Evolutionary conservation across 2,888 invertebrate species (phyloP).

Genomic region (Sphaerophoria rueppellii): DNA sequence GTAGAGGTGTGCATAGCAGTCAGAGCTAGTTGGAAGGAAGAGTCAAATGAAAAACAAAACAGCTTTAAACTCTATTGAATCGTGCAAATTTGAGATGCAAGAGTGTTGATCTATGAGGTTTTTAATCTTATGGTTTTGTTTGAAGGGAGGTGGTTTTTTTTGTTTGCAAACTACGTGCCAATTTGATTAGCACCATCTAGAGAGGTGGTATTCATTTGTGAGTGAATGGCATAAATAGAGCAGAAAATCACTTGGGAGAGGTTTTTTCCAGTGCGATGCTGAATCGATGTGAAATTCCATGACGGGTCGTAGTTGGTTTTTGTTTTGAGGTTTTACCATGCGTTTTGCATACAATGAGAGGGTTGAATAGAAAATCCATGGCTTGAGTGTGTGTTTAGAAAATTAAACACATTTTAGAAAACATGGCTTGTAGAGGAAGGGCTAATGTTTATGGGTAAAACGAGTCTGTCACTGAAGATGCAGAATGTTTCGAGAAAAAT

Average conservation of each 20-base stretch:
- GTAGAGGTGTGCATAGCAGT: slow-evolving; percentile 20
- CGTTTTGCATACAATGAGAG: too few species aligned
- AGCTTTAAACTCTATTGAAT: slow-evolving; percentile 46
- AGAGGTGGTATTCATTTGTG: slow-evolving; percentile 45
- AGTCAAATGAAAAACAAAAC: slow-evolving; percentile 33
- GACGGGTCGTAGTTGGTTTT: not conserved
- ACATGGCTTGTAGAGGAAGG: too few species aligned
- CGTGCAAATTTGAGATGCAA: slow-evolving; percentile 65
- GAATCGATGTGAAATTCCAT: slow-evolving; percentile 7
- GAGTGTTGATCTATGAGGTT: slow-evolving; percentile 36
- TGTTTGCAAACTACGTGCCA: slow-evolving; percentile 45
- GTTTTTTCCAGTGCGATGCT: not conserved
- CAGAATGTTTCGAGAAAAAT: too few species aligned
- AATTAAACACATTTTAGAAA: too few species aligned
- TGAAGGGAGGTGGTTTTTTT: slow-evolving; percentile 27
- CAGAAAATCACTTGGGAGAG: slow-evolving; percentile 47
- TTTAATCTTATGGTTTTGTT: slow-evolving; percentile 35
- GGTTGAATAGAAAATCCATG: too few species aligned
- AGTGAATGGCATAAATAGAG: slow-evolving; percentile 63
- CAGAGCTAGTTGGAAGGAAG: not conserved
- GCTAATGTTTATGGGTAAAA: too few species aligned
- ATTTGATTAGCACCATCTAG: slow-evolving; percentile 63
- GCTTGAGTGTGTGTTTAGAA: too few species aligned
- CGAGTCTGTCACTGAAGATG: too few species aligned
- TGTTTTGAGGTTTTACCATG: too few species aligned